These are phyloP conservation scores for Lacanobia oleracea DNA, from an alignment of 2,888 invertebrate genomes.

Conservation along the genomic window DNA sequence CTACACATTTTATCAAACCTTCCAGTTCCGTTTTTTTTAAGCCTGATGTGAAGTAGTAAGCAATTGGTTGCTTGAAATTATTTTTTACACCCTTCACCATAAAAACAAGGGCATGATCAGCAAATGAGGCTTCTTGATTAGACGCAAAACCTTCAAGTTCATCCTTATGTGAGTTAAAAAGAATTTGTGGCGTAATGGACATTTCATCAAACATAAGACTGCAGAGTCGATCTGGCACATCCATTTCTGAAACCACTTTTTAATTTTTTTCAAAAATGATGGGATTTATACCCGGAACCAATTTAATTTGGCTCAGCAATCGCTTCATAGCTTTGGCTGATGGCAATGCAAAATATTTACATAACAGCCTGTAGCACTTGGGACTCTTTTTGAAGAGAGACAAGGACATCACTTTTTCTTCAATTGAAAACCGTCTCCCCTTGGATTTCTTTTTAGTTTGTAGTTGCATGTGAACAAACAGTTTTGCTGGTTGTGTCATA, in stretches of 20 bases:
- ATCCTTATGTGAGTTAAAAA: neutral
- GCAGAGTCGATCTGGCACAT: conserved; percentile 13
- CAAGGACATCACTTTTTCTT: conserved; percentile 24
- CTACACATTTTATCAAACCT: too few species aligned
- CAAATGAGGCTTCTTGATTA: neutral
- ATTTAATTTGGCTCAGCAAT: conserved; percentile 19
- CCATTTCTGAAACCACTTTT: conserved; percentile 1
- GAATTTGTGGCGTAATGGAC: neutral
- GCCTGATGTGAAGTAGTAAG: neutral
- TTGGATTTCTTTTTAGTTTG: conserved; percentile 13
- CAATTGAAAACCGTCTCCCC: conserved; percentile 4
- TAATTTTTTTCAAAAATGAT: conserved; percentile 20
- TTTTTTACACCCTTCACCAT: conserved; percentile 28
- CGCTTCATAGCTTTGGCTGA: conserved; percentile 33
- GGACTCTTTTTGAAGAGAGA: conserved; percentile 32
- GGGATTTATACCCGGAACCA: conserved; percentile 12
- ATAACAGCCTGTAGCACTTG: conserved; percentile 12
- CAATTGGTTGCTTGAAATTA: conserved; percentile 34
- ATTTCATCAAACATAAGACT: conserved; percentile 14
- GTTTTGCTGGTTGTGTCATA: neutral
- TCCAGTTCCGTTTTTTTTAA: neutral
- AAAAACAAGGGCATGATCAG: conserved; percentile 28
- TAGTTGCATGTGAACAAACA: conserved; percentile 2
- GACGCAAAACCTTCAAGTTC: too few species aligned
- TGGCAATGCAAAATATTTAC: conserved; percentile 33